These are phyloP conservation scores for Tachystola acroxantha DNA, from an alignment of 2,888 invertebrate species.

Conservation along the genomic window DNA sequence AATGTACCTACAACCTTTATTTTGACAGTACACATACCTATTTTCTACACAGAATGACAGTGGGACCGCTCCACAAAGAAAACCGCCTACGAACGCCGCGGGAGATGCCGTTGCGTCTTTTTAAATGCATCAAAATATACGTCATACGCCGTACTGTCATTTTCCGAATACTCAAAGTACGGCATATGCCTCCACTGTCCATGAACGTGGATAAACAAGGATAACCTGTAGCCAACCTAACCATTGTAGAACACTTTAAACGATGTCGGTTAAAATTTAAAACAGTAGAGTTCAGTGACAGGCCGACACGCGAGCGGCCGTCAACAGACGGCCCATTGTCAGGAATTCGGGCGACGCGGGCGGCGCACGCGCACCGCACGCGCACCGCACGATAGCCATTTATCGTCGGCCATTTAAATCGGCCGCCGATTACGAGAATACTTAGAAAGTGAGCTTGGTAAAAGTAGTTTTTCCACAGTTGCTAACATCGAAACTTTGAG, in stretches of 20 bases:
- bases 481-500: not conserved
- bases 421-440: slow-evolving; percentile 20
- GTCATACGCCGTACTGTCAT: too few species aligned
- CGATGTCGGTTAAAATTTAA: slow-evolving; percentile 22
- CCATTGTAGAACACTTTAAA: not conserved
- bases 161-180: too few species aligned
- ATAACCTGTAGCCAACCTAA: not conserved
- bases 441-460: slow-evolving; percentile 20
- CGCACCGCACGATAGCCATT: slow-evolving; percentile 32
- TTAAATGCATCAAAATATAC: too few species aligned
- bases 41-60: too few species aligned
- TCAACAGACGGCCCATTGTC: slow-evolving; percentile 40
- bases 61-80: too few species aligned
- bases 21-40: too few species aligned
- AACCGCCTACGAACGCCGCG: too few species aligned
- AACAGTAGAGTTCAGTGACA: slow-evolving; percentile 48
- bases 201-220: too few species aligned
- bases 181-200: too few species aligned
- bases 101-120: too few species aligned
- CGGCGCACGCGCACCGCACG: slow-evolving; percentile 38
- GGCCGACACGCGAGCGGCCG: slow-evolving; percentile 34
- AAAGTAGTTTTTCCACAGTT: slow-evolving; percentile 3
- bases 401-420: slow-evolving; percentile 37
- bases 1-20: too few species aligned
- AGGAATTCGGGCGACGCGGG: slow-evolving; percentile 50